Evolutionary conservation across 2,797 vertebrate species (phyloP).

Genomic region (Lophotriccus pileatus): DNA sequence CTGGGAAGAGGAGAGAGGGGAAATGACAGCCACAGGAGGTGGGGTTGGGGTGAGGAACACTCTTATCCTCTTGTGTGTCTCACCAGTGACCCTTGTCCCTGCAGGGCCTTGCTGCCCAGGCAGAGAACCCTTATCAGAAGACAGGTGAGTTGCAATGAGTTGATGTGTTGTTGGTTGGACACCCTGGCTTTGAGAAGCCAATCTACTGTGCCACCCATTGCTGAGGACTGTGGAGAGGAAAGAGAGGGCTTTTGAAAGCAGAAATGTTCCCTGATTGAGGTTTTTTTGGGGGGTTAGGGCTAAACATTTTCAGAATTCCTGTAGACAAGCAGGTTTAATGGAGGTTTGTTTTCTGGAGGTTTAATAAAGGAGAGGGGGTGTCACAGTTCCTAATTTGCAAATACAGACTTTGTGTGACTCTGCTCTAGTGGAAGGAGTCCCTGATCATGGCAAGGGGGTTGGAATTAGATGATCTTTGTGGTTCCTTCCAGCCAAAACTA

Average conservation of each 20-base stretch:
- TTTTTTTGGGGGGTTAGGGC: neutral
- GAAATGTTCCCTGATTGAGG: neutral
- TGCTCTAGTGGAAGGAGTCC: neutral
- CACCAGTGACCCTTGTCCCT: neutral
- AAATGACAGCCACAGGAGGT: neutral
- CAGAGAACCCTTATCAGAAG: neutral
- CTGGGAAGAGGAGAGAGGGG: neutral
- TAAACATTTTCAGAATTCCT: neutral
- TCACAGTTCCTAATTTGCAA: fast-evolving
- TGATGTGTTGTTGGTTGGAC: neutral
- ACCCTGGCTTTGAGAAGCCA: neutral
- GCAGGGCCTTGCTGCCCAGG: neutral
- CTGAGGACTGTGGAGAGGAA: neutral
- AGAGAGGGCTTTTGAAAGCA: neutral
- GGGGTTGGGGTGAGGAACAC: neutral
- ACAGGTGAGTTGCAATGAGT: neutral
- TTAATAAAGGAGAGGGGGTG: neutral
- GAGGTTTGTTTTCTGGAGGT: too few relatives aligned
- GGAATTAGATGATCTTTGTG: neutral
- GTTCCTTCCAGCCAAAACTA: neutral
- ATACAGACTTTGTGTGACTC: fast-evolving
- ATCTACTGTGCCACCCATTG: fast-evolving
- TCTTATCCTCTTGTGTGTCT: neutral
- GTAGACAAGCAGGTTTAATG: too few relatives aligned
- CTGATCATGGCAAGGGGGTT: neutral